Evolutionary conservation across 1,140 invertebrate species (phyloP).

Genomic region (Philopotamus ludificatus): DNA sequence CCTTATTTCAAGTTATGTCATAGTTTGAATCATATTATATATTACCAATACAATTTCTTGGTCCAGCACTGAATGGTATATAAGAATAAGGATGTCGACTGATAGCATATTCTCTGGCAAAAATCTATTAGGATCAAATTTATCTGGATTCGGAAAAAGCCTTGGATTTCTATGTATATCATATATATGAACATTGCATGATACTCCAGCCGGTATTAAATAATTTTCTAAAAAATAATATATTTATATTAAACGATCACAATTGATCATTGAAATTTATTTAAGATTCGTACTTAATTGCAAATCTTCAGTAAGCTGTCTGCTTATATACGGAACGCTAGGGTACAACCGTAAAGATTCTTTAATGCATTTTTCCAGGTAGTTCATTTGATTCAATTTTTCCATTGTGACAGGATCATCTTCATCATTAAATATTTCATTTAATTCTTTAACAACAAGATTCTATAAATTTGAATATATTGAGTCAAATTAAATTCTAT

Average conservation of each 20-base stretch:
- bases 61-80: conserved; percentile 74
- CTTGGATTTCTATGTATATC: conserved; percentile 67
- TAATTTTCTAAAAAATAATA: conserved; percentile 48
- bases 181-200: conserved; percentile 55
- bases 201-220: conserved; percentile 57
- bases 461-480: conserved; percentile 16
- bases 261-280: not conserved
- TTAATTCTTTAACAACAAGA: conserved; percentile 57
- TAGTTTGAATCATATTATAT: not conserved
- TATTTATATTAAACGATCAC: not conserved
- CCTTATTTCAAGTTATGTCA: not conserved
- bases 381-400: conserved; percentile 58
- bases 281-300: conserved; percentile 44
- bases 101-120: conserved; percentile 59
- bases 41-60: conserved; percentile 71
- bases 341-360: conserved; percentile 63
- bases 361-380: conserved; percentile 65
- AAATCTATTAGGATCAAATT: conserved; percentile 78
- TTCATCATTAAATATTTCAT: conserved; percentile 60
- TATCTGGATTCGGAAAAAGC: conserved; percentile 68
- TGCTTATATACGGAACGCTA: conserved; percentile 60
- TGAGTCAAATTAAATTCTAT: conserved; percentile 21
- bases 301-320: conserved; percentile 50
- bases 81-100: conserved; percentile 66
- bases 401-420: conserved; percentile 57